phyloP scores from a whole-genome alignment of 2,888 invertebrate genomes.

The Morpho helenor region DNA sequence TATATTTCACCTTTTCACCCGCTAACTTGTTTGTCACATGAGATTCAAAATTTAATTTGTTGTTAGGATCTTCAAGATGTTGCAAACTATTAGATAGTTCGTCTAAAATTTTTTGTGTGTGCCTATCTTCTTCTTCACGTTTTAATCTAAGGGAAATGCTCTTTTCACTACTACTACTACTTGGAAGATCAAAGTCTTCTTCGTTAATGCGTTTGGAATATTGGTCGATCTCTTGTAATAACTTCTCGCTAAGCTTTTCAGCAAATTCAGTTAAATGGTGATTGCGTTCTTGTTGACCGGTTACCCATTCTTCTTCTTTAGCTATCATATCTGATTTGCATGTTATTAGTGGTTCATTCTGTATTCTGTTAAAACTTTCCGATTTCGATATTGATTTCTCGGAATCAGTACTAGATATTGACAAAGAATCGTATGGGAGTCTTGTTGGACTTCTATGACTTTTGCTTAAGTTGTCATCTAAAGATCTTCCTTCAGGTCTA shows the following conservation, averaged over 20 bases:
- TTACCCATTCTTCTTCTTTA: constrained; percentile 77
- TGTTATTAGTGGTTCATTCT: constrained; percentile 72
- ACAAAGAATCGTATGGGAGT: constrained; percentile 69
- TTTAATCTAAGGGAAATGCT: constrained; percentile 73
- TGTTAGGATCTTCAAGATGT: constrained; percentile 81
- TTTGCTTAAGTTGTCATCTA: constrained; percentile 69
- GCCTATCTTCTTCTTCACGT: constrained; percentile 69
- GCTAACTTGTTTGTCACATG: constrained; percentile 78
- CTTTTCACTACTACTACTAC: constrained; percentile 73
- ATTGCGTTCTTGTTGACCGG: constrained; percentile 79
- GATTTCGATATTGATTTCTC: constrained; percentile 76
- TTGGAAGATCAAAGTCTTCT: constrained; percentile 73
- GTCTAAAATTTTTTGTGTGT: constrained; percentile 70
- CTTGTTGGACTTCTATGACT: constrained; percentile 70
- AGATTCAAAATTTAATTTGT: constrained; percentile 79
- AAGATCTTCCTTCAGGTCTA: constrained; percentile 68
- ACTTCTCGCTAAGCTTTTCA: constrained; percentile 89
- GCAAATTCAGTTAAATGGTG: constrained; percentile 89
- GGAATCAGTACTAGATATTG: constrained; percentile 73
- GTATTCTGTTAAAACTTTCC: constrained; percentile 72
- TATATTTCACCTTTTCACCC: constrained; percentile 79
- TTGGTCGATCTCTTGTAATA: constrained; percentile 87
- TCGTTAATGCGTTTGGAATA: constrained; percentile 75
- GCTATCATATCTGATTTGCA: constrained; percentile 72
- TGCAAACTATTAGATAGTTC: constrained; percentile 73